These are phyloP conservation scores for Tricholaema leucomelas DNA, from an alignment of 2,113 vertebrate species.

Conservation along the genomic window DNA sequence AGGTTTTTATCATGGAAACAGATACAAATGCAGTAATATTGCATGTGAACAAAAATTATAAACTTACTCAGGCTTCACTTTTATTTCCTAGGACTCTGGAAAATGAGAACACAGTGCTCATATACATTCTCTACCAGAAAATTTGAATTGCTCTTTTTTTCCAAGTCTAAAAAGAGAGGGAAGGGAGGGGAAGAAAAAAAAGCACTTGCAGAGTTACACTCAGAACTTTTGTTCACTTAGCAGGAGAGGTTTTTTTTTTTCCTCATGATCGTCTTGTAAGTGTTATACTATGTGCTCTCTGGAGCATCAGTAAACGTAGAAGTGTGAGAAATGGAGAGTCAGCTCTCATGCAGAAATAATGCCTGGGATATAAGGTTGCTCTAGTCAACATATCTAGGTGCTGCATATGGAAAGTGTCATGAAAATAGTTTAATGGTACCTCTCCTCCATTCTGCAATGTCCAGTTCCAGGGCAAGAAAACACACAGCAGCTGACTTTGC, in stretches of 20 bases:
- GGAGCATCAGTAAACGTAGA: background rate
- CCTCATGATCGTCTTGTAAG: background rate
- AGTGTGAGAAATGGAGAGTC: background rate
- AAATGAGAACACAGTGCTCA: background rate
- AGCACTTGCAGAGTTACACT: background rate
- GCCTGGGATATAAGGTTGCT: background rate
- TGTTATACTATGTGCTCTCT: background rate
- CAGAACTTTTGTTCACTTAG: background rate
- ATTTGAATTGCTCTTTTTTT: background rate
- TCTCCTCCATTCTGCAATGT: accelerated
- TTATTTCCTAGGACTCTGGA: background rate
- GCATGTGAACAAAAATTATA: background rate
- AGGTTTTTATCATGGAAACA: background rate
- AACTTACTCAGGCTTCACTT: background rate
- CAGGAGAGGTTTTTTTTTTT: background rate
- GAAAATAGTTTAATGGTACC: background rate
- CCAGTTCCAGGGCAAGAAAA: background rate
- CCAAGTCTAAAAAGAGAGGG: background rate
- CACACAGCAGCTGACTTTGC: background rate
- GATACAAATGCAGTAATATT: background rate
- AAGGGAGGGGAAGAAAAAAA: background rate
- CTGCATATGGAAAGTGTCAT: background rate
- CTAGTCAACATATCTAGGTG: background rate
- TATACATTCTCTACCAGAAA: background rate
- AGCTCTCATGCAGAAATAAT: background rate